Conservation (phyloP, 1,140 invertebrate species). For the Diachasma alloeum region DNA sequence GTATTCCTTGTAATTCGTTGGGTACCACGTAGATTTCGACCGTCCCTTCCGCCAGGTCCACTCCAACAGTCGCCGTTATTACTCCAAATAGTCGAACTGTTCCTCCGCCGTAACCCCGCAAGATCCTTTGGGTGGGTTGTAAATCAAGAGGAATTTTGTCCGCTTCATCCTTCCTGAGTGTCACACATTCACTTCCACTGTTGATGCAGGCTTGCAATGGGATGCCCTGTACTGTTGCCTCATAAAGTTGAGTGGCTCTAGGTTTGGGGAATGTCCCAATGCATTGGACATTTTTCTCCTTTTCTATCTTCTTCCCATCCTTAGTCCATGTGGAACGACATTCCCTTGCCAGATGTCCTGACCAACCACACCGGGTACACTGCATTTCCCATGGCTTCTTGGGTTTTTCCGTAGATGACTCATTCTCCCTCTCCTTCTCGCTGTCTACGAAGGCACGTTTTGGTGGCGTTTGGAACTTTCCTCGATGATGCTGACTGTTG, state of each 20-base stretch:
- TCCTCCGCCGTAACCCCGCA: conserved; percentile 28
- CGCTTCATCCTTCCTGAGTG: conserved; percentile 19
- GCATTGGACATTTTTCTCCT: conserved; percentile 16
- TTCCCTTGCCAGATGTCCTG: conserved; percentile 12
- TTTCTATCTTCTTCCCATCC: neutral
- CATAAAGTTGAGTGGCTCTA: neutral
- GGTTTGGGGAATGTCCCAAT: conserved; percentile 5
- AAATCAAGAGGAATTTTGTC: conserved; percentile 18
- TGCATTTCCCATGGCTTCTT: neutral
- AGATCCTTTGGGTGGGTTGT: conserved; percentile 14
- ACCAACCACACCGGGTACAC: neutral
- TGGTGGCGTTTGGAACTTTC: neutral
- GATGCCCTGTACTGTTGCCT: conserved; percentile 19
- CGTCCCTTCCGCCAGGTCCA: conserved; percentile 25
- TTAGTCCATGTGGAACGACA: neutral
- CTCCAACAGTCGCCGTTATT: conserved; percentile 14
- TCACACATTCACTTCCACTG: conserved; percentile 24
- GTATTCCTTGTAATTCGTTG: conserved; percentile 29
- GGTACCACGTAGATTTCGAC: conserved; percentile 31
- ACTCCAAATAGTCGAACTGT: conserved; percentile 6
- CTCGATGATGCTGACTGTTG: neutral
- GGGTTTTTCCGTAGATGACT: too few relatives aligned
- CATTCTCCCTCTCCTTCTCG: neutral
- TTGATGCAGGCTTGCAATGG: conserved; percentile 23
- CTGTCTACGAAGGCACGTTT: neutral